A percentile compares a stretch with the other conserved stretches of the same genome.
These are phyloP conservation scores for Neolamprologus multifasciatus DNA, from an alignment of 2,797 vertebrate genomes.

Conservation along the genomic window DNA sequence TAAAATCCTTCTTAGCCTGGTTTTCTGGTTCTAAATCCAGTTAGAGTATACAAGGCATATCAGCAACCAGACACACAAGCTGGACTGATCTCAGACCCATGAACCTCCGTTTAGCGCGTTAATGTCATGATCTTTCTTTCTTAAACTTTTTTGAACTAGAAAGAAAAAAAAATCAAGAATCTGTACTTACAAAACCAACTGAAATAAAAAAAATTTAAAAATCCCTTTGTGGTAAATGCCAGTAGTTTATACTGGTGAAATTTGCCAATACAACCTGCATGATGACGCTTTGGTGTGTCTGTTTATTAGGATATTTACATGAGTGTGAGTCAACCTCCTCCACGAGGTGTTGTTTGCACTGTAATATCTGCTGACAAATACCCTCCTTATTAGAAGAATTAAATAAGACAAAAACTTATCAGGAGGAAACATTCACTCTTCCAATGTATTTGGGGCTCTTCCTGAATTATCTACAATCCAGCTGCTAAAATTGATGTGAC, in stretches of 20 bases:
- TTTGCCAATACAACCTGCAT: background rate
- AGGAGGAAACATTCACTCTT: background rate
- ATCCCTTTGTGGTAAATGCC: background rate
- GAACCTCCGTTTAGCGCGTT: background rate
- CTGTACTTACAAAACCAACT: background rate
- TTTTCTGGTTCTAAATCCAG: conserved; percentile 26
- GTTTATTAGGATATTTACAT: background rate
- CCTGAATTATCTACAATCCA: background rate
- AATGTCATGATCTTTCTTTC: background rate
- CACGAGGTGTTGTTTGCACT: background rate
- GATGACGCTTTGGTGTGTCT: background rate
- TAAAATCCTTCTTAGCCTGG: conserved; percentile 34
- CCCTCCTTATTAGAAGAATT: background rate
- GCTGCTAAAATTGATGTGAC: background rate
- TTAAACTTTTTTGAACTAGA: background rate
- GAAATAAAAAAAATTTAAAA: accelerated
- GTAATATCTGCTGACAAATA: background rate
- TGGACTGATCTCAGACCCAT: background rate
- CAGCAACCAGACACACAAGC: background rate
- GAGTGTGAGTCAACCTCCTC: background rate
- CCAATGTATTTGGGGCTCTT: background rate
- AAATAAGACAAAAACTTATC: background rate
- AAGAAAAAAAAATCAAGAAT: background rate
- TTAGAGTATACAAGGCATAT: conserved; percentile 1
- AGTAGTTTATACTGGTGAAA: background rate